Evolutionary conservation across 2,888 invertebrate species (phyloP), one percentile per base, ranked within the genome.

Genomic region (Beris chalybata): DNA sequence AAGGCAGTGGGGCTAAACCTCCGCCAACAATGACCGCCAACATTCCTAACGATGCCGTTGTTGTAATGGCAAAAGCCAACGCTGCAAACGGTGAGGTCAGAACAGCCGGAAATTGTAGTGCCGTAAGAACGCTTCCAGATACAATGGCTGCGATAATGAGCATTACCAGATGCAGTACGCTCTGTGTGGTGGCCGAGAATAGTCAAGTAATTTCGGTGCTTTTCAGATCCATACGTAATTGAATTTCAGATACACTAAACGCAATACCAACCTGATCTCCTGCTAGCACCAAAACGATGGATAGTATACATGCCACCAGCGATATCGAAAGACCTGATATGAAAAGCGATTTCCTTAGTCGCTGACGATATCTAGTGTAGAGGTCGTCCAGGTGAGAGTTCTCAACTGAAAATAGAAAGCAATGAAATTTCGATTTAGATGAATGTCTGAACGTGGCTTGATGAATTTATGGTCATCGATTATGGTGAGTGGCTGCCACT

Each of bases 1-100:
- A 83, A 0, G 92, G 89, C 72, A 81, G 71, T 29, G 81, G 79
- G 22, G 81, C 81, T 70, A 81, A 71, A 66, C 75, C 74, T 50
- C 74, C 77, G 61, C 79, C 80, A 12, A 79, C 79, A 65, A 79
- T 76, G 69, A 79, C 78, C 58, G 80, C 79, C 71, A 80, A 77
- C 59, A 76, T 77, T 45, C 80, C 81, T 70, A 81, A 71, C 47
- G 78, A 77, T 68, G 78, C 79, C 67, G 81, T 80, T 69, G 80
- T 78, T 70, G 78, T 74, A 70, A 79, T 74, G 65, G 81, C 80
- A 73, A 81, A 80, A 31, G 77, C 74, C 71, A 81, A 71, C 48
- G 81, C 81, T 12, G 81, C 80, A 59, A 75, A 77, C 52, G 80
- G 80, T 55, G 81, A 81, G 69, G 74, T 80, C 52, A 81, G 72